phyloP scores from a whole-genome alignment of 2,797 vertebrate species.

The Otus scops region DNA sequence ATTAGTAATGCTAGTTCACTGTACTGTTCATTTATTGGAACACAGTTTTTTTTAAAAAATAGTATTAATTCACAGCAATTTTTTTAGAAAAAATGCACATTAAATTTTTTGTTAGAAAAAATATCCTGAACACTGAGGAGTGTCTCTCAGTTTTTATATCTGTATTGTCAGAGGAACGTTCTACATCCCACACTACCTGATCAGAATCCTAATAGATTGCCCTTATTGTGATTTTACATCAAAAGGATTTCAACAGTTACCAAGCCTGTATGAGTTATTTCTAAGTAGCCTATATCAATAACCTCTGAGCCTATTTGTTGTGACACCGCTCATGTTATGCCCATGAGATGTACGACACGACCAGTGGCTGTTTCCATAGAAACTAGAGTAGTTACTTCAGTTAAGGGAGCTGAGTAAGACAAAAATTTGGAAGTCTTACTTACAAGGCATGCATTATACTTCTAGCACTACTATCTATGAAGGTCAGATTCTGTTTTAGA shows the following conservation, averaged over 20 bases:
- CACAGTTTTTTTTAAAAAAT: neutral
- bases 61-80: neutral
- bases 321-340: constrained; percentile 50
- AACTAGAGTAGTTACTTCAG: constrained; percentile 8
- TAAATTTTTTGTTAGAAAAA: neutral
- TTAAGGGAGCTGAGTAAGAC: neutral
- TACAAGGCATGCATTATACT: neutral
- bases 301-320: constrained; percentile 68
- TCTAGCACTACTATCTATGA: neutral
- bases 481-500: neutral
- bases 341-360: neutral
- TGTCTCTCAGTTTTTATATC: neutral
- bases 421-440: constrained; percentile 28
- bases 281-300: constrained; percentile 60
- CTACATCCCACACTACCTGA: neutral
- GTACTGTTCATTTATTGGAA: neutral
- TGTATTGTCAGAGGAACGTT: neutral
- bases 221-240: neutral
- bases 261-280: constrained; percentile 64
- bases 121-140: neutral
- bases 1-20: neutral
- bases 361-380: constrained; percentile 30
- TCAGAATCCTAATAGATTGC: neutral
- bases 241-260: constrained; percentile 19
- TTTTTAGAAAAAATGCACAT: neutral